Percentiles rank a stretch among this genome's conserved stretches.
These are phyloP conservation scores for Lipophrys pholis DNA, from an alignment of 2,113 vertebrate species.

Conservation along the genomic window DNA sequence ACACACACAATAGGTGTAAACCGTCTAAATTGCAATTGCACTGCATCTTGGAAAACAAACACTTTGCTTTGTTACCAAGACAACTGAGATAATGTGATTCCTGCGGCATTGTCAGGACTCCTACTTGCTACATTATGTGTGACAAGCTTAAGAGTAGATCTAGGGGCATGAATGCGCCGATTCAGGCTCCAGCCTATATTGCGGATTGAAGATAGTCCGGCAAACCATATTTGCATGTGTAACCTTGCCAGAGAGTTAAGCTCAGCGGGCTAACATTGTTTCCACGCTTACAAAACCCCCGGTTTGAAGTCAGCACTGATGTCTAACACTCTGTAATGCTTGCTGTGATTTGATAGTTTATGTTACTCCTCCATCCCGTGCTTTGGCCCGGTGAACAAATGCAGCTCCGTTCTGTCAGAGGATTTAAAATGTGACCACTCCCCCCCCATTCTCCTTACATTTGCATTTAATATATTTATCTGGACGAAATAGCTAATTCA, in stretches of 20 bases:
- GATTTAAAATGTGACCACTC: constrained; percentile 68
- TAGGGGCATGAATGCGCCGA: constrained; percentile 62
- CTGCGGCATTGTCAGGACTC: constrained; percentile 74
- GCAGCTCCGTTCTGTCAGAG: constrained; percentile 38
- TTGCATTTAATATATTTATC: constrained; percentile 61
- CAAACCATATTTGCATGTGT: constrained; percentile 61
- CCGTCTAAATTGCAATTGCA: constrained; percentile 84
- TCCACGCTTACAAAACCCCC: constrained; percentile 54
- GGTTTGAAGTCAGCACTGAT: constrained; percentile 61
- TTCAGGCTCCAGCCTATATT: constrained; percentile 49
- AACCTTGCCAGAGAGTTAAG: constrained; percentile 73
- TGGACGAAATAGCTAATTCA: constrained; percentile 73
- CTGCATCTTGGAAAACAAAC: constrained; percentile 86
- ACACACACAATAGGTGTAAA: constrained; percentile 84
- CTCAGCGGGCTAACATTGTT: constrained; percentile 63
- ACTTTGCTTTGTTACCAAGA: constrained; percentile 87
- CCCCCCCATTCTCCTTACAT: constrained; percentile 28
- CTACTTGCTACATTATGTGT: constrained; percentile 76
- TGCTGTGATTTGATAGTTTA: constrained; percentile 64
- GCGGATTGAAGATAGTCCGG: constrained; percentile 71
- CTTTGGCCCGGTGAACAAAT: constrained; percentile 45
- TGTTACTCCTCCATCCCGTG: constrained; percentile 50
- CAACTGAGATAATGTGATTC: constrained; percentile 86
- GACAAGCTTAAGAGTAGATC: constrained; percentile 78
- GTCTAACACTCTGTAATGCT: constrained; percentile 67